Base-by-base conservation (phyloP, 2,113 vertebrate genomes). In the Tragelaphus imberbis region DNA sequence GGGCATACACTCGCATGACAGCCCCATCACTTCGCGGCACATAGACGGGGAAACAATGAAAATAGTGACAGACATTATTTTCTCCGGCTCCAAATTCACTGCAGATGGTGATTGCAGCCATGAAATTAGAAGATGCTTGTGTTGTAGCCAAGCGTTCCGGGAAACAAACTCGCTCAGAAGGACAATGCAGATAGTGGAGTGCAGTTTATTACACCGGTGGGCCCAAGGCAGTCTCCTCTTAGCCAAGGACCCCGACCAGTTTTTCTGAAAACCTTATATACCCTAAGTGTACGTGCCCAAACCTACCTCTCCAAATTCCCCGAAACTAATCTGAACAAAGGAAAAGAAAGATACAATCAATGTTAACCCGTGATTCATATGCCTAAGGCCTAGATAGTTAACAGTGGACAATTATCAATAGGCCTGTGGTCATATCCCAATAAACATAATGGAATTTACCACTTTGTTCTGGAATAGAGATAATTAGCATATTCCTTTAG, bases 141-240 rank as follows among this genome's bases (percentile, higher is more conserved):
- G 63, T 33, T 65, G 33, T 65, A 65, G 63, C 3, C 3, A 65
- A 0, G 16, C 2, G 3, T 65, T n/a, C 33, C 1, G 0, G 33
- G 8, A n/a, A 65, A 65, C 63, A 65, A 65, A 19, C 63, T n/a
- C 63, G n/a, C 63, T 65, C 63, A 65, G 63, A n/a, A 65, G 63
- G 8, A 68, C 63, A n/a, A 10, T 19, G 63, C 33, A 19, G 33
- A 19, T 17, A 65, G 7, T 19, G 63, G 63, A 68, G 33, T 9
- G 16, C 30, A 68, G 33, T 19, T 68, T n/a, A 68, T n/a, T n/a
- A 68, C 63, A 68, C 63, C 3, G 2, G 33, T 0, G 7, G 16
- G 4, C 16, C 16, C 33, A 68, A n/a, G 33, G 63, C 63, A 68
- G 33, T n/a, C 16, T 68, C 63, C 7, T 68, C 33, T 68, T 68